phyloP scores from a whole-genome alignment of 2,113 vertebrate genomes.

The Mustela nigripes region DNA sequence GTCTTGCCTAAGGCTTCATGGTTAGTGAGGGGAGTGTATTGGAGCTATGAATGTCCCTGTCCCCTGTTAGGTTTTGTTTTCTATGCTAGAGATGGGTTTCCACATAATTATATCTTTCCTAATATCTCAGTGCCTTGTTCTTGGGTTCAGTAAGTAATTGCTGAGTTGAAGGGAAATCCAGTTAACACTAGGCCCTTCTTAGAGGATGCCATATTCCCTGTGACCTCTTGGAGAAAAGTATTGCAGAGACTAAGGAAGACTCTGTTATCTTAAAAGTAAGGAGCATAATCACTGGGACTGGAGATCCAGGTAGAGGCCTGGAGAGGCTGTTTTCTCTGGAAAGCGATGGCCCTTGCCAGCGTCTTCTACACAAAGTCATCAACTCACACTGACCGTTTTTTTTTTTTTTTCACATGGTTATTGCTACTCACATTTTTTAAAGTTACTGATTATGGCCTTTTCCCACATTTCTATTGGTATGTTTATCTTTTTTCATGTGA shows the following conservation, averaged over 20 bases:
- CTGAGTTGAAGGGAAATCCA: background rate
- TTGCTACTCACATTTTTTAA: background rate
- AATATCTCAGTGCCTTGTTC: background rate
- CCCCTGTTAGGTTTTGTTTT: background rate
- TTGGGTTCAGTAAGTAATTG: background rate
- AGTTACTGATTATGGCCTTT: background rate
- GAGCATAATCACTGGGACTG: background rate
- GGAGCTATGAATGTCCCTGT: background rate
- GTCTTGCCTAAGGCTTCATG: background rate
- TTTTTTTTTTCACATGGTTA: background rate
- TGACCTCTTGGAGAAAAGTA: background rate
- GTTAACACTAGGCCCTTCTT: background rate
- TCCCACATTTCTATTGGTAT: background rate
- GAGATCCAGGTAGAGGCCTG: background rate
- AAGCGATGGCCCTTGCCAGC: background rate
- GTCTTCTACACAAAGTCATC: background rate
- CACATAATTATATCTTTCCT: background rate
- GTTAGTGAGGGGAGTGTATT: background rate
- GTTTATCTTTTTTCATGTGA: conserved; percentile 32
- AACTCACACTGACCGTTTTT: background rate
- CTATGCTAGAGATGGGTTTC: background rate
- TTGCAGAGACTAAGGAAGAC: background rate
- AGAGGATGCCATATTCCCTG: accelerated
- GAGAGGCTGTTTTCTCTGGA: background rate
- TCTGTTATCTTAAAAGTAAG: background rate